Evolutionary conservation across 2,888 invertebrate genomes (phyloP), one percentile per base, ranked within the genome.

Genomic region (Nomada fabriciana): DNA sequence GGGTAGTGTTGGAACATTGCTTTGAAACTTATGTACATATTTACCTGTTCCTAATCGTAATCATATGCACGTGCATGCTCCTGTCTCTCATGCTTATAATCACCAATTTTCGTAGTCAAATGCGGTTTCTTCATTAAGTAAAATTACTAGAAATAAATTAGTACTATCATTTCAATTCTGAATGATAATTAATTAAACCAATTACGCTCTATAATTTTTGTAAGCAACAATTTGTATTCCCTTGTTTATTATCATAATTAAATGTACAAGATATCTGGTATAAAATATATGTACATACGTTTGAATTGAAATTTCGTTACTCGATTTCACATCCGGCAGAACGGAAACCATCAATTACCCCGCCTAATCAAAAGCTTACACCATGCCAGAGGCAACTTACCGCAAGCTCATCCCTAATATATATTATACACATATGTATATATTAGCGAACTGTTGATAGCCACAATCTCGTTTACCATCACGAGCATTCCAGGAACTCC

Each of bases 1-100:
- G 36, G 36, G 36, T 36, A 36, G 36, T 0, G 36, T 36, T 36
- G 36, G 7, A 7, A 36, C 36, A 36, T 36, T 25, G 25, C 25
- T 25, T 25, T 36, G 36, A 36, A 36, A 36, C 36, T 36, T 36
- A 36, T 36, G 36, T 43, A 63, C 43, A 43, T 18, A 43, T 20
- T 43, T 43, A 43, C 43, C 4, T 63, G 61, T 63, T 63, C 43
- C 23, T 63, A 61, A 61, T 20, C 43, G 42, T 42, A 61, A 43
- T 61, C 42, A 61, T 43, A 61, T 43, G 36, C 61, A 43, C 42
- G 9, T n/a, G 43, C 42, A 42, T 61, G 42, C 11, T 42, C n/a
- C 60, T 42, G 36, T 42, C 42, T 42, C 10, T n/a, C 1, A 18
- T 1, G 13, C 7, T 11, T 43, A 36, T 43, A 20, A 43, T 63